Evolutionary conservation across 2,888 invertebrate species (phyloP).

Genomic region (Orchesellides sinensis): DNA sequence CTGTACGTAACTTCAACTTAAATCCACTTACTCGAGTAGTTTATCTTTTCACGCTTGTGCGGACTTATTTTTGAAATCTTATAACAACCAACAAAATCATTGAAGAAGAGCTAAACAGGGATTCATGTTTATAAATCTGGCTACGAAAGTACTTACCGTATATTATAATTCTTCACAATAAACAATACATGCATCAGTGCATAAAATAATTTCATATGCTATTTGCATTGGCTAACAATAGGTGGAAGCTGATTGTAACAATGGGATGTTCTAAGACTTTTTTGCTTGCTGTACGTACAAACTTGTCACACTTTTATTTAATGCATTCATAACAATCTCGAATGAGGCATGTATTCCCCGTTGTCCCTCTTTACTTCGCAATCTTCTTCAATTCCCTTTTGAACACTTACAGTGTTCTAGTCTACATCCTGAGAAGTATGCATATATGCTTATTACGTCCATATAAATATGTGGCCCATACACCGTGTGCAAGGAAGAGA

Average conservation of each 20-base stretch:
- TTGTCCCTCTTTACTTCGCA: not conserved
- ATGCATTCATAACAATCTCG: not conserved
- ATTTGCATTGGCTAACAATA: not conserved
- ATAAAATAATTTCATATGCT: not conserved
- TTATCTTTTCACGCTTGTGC: too few species aligned
- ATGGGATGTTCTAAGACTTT: not conserved
- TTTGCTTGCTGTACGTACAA: too few species aligned
- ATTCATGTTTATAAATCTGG: too few species aligned
- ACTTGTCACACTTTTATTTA: conserved; percentile 44
- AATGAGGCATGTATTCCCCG: not conserved
- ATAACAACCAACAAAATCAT: too few species aligned
- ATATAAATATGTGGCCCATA: too few species aligned
- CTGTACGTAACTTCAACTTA: too few species aligned
- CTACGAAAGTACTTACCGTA: too few species aligned
- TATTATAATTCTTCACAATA: too few species aligned
- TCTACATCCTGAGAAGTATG: conserved; percentile 17
- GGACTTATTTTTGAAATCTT: too few species aligned
- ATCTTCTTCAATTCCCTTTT: not conserved
- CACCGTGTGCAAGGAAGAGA: not conserved
- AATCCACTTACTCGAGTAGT: too few species aligned
- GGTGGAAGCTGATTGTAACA: conserved; percentile 8
- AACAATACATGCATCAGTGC: not conserved
- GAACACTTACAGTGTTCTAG: conserved; percentile 11
- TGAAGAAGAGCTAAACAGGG: too few species aligned
- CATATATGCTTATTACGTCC: too few species aligned